phyloP scores from a whole-genome alignment of 2,888 invertebrate species.

The Amphipyra berbera region DNA sequence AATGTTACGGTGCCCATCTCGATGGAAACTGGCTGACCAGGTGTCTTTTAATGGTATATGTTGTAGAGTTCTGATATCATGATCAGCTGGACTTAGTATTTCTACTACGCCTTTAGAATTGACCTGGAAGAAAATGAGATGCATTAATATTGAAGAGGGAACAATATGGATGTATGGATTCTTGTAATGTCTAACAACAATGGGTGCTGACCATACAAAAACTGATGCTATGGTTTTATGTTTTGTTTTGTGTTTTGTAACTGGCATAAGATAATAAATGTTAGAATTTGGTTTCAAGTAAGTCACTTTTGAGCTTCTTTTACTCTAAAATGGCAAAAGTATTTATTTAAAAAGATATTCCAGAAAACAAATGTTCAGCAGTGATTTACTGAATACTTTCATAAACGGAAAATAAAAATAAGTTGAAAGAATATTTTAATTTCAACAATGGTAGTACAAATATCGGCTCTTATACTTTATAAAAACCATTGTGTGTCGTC shows the following conservation, averaged over 20 bases:
- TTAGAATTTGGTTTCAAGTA: too few relatives aligned
- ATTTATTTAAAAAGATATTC: too few relatives aligned
- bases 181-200: not conserved
- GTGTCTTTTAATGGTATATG: conserved; percentile 85
- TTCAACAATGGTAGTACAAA: conserved; percentile 2
- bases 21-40: conserved; percentile 85
- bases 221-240: too few relatives aligned
- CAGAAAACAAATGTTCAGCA: not conserved
- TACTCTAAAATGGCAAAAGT: not conserved
- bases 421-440: not conserved
- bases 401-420: not conserved
- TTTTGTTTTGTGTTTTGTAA: too few relatives aligned
- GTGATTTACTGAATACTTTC: not conserved
- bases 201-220: too few relatives aligned
- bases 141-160: not conserved
- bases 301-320: not conserved
- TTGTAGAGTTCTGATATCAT: conserved; percentile 83
- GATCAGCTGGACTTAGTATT: conserved; percentile 81
- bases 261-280: not conserved
- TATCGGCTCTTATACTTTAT: not conserved
- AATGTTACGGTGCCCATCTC: conserved; percentile 83
- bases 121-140: conserved; percentile 74
- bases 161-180: not conserved
- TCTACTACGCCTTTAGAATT: conserved; percentile 84
- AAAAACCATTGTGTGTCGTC: conserved; percentile 28